A percentile compares a stretch with the other conserved stretches of the same genome.
These are phyloP conservation scores for Pangasius macronema DNA, from an alignment of 2,797 vertebrate genomes.

Conservation along the genomic window DNA sequence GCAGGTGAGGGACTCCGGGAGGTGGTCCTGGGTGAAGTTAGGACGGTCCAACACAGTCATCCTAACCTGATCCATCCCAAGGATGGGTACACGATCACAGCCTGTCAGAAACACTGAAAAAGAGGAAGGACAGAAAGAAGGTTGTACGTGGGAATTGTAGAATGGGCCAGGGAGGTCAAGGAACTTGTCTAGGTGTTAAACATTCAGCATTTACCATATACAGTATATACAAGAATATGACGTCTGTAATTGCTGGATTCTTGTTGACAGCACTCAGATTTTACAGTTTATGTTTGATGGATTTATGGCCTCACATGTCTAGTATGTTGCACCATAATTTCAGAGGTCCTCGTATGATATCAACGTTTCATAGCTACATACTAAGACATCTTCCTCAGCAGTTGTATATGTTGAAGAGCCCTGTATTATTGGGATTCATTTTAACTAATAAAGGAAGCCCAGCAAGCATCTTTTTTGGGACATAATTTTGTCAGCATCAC, in stretches of 20 bases:
- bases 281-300: not conserved
- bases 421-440: not conserved
- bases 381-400: not conserved
- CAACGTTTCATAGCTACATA: not conserved
- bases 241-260: not conserved
- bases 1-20: slow-evolving; percentile 75
- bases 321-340: not conserved
- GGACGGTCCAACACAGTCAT: slow-evolving; percentile 69
- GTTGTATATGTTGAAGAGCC: not conserved
- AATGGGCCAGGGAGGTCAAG: not conserved
- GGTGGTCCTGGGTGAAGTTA: slow-evolving; percentile 63
- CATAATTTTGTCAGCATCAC: not conserved
- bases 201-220: not conserved
- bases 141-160: not conserved
- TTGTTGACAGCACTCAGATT: not conserved
- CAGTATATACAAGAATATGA: not conserved
- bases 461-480: not conserved
- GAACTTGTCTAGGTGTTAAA: not conserved
- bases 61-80: slow-evolving; percentile 64
- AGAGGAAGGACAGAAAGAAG: not conserved
- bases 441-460: not conserved
- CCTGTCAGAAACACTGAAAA: slow-evolving; percentile 80
- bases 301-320: not conserved
- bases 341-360: too few species aligned
- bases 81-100: slow-evolving; percentile 70